phyloP scores from a whole-genome alignment of 2,113 vertebrate genomes.

The Elephas maximus region DNA sequence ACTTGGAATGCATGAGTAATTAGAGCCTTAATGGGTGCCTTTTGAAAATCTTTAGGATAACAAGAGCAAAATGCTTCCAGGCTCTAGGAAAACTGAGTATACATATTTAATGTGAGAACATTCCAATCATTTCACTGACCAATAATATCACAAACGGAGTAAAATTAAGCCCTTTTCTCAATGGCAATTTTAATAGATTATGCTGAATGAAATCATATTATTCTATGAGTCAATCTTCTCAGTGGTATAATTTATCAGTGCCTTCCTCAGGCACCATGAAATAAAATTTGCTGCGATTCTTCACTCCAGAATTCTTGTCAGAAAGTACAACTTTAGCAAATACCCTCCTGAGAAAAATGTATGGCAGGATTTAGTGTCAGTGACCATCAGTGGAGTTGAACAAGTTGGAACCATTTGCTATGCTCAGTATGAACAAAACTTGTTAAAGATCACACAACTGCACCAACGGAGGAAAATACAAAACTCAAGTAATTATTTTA shows the following conservation, averaged over 20 bases:
- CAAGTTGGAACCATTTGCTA: neutral
- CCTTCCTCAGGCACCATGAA: slow-evolving; percentile 67
- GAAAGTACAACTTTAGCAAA: slow-evolving; percentile 43
- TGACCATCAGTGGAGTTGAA: slow-evolving; percentile 13
- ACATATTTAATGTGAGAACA: slow-evolving; percentile 62
- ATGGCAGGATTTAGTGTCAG: slow-evolving; percentile 48
- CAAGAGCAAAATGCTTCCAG: slow-evolving; percentile 58
- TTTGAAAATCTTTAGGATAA: slow-evolving; percentile 53
- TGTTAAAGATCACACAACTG: neutral
- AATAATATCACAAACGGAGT: slow-evolving; percentile 56
- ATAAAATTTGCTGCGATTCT: slow-evolving; percentile 70
- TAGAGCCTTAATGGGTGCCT: slow-evolving; percentile 65
- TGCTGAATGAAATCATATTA: slow-evolving; percentile 72
- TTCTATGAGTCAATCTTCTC: slow-evolving; percentile 71
- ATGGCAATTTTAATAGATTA: slow-evolving; percentile 62
- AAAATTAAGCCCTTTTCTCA: slow-evolving; percentile 68
- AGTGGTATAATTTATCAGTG: slow-evolving; percentile 59
- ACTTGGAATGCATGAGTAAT: slow-evolving; percentile 79
- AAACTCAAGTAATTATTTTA: neutral
- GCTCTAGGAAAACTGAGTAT: slow-evolving; percentile 26
- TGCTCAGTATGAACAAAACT: neutral
- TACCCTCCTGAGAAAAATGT: slow-evolving; percentile 1
- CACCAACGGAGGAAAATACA: neutral
- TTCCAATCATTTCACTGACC: slow-evolving; percentile 55
- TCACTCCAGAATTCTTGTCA: slow-evolving; percentile 65